Percentiles rank a stretch among this genome's conserved stretches.
These are phyloP conservation scores for Tetheella fluctuosa DNA, from an alignment of 2,888 invertebrate genomes.

Conservation along the genomic window DNA sequence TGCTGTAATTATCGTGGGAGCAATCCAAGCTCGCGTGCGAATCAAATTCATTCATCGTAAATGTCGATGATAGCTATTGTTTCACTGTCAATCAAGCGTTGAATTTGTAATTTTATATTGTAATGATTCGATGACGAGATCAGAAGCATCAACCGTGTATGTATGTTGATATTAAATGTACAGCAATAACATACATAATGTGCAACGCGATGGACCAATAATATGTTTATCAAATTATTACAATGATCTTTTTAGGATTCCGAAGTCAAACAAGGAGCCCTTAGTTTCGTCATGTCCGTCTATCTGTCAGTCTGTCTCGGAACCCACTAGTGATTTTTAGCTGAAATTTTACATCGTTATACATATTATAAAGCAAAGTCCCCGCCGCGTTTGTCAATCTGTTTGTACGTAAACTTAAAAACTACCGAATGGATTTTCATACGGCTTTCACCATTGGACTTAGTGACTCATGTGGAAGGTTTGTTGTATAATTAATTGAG, in stretches of 20 bases:
- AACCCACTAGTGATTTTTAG: too few relatives aligned
- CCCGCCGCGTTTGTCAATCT: too few relatives aligned
- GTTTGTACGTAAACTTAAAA: too few relatives aligned
- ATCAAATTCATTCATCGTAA: slow-evolving; percentile 53
- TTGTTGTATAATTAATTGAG: too few relatives aligned
- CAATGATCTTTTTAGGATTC: neutral
- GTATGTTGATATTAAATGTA: neutral
- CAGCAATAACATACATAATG: neutral
- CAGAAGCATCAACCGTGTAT: neutral
- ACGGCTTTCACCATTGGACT: too few relatives aligned
- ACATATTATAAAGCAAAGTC: too few relatives aligned
- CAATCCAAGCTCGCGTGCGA: slow-evolving; percentile 59
- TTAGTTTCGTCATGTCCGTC: too few relatives aligned
- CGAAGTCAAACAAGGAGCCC: too few relatives aligned
- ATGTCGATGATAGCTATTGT: slow-evolving; percentile 52
- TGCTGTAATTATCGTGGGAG: slow-evolving; percentile 78
- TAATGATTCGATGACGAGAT: slow-evolving; percentile 7
- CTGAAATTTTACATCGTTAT: too few relatives aligned
- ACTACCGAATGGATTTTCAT: too few relatives aligned
- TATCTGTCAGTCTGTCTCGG: too few relatives aligned
- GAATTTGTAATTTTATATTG: neutral
- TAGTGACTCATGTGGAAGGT: too few relatives aligned
- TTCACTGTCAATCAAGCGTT: slow-evolving; percentile 31
- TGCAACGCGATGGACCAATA: neutral
- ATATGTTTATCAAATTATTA: neutral